Evolutionary conservation across 2,888 invertebrate species (phyloP).

Genomic region (Agrilus biguttatus): DNA sequence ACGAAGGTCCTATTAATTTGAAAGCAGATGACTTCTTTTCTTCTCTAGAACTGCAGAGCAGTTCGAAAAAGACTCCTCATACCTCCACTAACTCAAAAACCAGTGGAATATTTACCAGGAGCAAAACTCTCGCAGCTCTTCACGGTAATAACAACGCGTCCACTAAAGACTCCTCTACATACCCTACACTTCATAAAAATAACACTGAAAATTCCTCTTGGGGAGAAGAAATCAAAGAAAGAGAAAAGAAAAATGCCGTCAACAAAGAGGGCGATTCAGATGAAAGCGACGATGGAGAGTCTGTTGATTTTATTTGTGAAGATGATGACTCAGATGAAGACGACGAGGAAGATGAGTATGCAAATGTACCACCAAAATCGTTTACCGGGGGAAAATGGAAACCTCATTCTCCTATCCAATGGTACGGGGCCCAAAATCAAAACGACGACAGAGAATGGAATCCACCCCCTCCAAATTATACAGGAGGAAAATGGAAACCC

Average conservation of each 20-base stretch:
- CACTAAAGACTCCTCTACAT: conserved; percentile 10
- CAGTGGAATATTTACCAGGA: conserved; percentile 31
- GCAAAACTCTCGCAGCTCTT: conserved; percentile 29
- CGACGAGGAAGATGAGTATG: conserved; percentile 35
- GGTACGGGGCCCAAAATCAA: conserved; percentile 16
- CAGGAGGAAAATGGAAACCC: conserved; percentile 52
- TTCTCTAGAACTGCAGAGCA: conserved; percentile 65
- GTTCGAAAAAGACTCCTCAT: conserved; percentile 39
- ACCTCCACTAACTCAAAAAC: conserved; percentile 34
- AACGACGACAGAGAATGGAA: conserved; percentile 37
- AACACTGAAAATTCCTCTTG: conserved; percentile 41
- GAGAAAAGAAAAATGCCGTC: conserved; percentile 49
- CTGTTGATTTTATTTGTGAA: conserved; percentile 27
- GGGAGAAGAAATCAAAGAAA: conserved; percentile 43
- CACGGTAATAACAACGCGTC: conserved; percentile 18
- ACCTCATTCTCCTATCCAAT: conserved; percentile 36
- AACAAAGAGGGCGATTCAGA: conserved; percentile 26
- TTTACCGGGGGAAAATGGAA: conserved; percentile 65
- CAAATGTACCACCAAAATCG: conserved; percentile 36
- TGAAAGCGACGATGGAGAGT: conserved; percentile 24
- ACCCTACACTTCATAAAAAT: conserved; percentile 14
- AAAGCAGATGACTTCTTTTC: conserved; percentile 81
- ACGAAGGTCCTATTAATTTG: conserved; percentile 41
- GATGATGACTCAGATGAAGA: conserved; percentile 36
- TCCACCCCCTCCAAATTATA: conserved; percentile 37